A percentile compares a stretch with the other conserved stretches of the same genome.
phyloP scores from a whole-genome alignment of 2,888 invertebrate genomes.

The Nomada fucata region DNA sequence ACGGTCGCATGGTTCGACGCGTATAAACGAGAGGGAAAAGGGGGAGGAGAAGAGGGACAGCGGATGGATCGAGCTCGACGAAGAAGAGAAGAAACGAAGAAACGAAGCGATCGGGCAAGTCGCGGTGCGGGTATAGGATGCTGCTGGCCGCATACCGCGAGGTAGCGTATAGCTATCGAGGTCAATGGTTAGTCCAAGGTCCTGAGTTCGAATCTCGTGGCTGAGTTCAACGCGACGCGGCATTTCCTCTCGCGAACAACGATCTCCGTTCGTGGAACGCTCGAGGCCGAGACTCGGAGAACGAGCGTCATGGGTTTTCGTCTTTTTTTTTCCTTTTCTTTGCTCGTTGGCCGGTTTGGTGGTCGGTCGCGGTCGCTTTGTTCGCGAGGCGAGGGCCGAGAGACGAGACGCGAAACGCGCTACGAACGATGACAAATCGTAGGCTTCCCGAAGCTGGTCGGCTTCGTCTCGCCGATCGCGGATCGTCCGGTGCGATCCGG shows the following conservation, averaged over 20 bases:
- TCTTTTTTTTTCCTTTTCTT: background rate
- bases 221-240: conserved; percentile 73
- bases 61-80: background rate
- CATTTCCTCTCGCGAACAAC: conserved; percentile 77
- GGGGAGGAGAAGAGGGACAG: background rate
- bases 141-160: conserved; percentile 75
- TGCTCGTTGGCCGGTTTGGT: conserved; percentile 27
- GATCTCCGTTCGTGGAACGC: conserved; percentile 79
- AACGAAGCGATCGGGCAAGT: conserved; percentile 24
- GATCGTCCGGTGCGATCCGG: too few relatives aligned
- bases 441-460: conserved; percentile 21
- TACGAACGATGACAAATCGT: conserved; percentile 10
- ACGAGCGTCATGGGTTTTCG: conserved; percentile 29
- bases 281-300: conserved; percentile 60
- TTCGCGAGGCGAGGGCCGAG: background rate
- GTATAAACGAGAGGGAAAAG: too few relatives aligned
- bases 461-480: too few relatives aligned
- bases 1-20: too few relatives aligned
- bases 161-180: conserved; percentile 81
- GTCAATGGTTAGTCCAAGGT: conserved; percentile 84
- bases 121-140: conserved; percentile 68
- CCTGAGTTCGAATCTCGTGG: conserved; percentile 81
- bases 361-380: conserved; percentile 19
- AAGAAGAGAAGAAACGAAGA: background rate
- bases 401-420: background rate